Percentiles rank a stretch among this genome's conserved stretches.
phyloP scores from a whole-genome alignment of 1,140 invertebrate species.

The Formica selysi region DNA sequence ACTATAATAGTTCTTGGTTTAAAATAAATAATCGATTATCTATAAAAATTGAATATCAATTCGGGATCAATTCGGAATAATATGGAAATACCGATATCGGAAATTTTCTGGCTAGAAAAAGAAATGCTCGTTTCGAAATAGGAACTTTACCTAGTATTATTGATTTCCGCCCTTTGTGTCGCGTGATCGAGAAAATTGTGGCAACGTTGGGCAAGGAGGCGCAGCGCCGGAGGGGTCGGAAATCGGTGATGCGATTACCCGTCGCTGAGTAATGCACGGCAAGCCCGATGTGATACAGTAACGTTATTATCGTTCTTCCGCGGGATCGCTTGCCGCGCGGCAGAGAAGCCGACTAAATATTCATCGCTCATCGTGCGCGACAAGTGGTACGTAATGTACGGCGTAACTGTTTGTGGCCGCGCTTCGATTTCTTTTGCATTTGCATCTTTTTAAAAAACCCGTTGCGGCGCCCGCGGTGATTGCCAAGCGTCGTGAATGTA shows the following conservation, averaged over 20 bases:
- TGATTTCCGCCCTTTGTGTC: constrained; percentile 78
- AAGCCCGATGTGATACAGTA: constrained; percentile 54
- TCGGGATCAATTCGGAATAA: too few relatives aligned
- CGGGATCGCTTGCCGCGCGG: constrained; percentile 19
- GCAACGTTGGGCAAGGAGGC: constrained; percentile 67
- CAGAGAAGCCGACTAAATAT: constrained; percentile 40
- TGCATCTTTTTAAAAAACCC: constrained; percentile 1
- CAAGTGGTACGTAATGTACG: constrained; percentile 34
- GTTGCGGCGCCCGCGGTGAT: neutral
- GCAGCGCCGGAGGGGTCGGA: constrained; percentile 62
- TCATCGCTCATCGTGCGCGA: constrained; percentile 14
- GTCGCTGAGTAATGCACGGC: constrained; percentile 68
- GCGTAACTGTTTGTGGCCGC: constrained; percentile 21
- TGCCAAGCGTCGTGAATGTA: neutral
- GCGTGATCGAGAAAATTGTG: constrained; percentile 80
- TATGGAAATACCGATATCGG: neutral
- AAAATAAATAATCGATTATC: neutral
- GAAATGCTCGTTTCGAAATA: constrained; percentile 12
- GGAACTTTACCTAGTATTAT: constrained; percentile 64
- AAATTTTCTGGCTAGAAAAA: constrained; percentile 13
- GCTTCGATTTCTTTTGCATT: constrained; percentile 16
- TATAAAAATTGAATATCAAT: neutral
- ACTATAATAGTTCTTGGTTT: neutral
- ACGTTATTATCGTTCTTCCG: constrained; percentile 59
- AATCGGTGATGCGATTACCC: constrained; percentile 59